Percentiles rank a stretch among this genome's conserved stretches.
These are phyloP conservation scores for Pimephales promelas DNA, from an alignment of 2,113 vertebrate genomes.

Conservation along the genomic window DNA sequence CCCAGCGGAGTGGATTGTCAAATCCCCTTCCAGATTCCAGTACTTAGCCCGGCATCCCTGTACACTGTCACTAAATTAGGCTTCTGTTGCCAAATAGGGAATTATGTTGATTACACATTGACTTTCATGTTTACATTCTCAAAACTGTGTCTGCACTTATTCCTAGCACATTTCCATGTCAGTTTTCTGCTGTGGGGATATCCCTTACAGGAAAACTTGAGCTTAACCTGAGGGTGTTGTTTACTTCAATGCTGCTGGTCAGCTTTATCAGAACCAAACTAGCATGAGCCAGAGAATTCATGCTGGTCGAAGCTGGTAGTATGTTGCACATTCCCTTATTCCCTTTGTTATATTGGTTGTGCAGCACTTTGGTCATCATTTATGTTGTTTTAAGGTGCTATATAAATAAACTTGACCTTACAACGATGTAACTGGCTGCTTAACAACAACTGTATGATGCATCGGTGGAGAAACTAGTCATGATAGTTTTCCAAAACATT, in stretches of 20 bases:
- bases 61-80: slow-evolving; percentile 9
- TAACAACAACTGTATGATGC: no score
- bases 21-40: slow-evolving; percentile 7
- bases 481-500: no score
- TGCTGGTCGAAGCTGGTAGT: not conserved
- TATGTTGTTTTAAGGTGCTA: no score
- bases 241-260: not conserved
- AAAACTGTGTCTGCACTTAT: not conserved
- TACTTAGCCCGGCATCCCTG: not conserved
- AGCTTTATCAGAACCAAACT: not conserved
- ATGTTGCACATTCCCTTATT: no score
- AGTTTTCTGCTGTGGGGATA: slow-evolving; percentile 1
- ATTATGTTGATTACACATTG: slow-evolving; percentile 13
- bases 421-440: no score
- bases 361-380: no score
- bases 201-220: not conserved
- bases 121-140: slow-evolving; percentile 36
- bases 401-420: no score
- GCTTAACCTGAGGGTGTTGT: not conserved
- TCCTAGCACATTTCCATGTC: slow-evolving; percentile 4
- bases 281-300: not conserved
- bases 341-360: no score
- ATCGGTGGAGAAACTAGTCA: no score
- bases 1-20: not conserved
- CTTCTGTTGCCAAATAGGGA: slow-evolving; percentile 35